phyloP scores from a whole-genome alignment of 2,797 vertebrate genomes.

The Ambastaia sidthimunki region DNA sequence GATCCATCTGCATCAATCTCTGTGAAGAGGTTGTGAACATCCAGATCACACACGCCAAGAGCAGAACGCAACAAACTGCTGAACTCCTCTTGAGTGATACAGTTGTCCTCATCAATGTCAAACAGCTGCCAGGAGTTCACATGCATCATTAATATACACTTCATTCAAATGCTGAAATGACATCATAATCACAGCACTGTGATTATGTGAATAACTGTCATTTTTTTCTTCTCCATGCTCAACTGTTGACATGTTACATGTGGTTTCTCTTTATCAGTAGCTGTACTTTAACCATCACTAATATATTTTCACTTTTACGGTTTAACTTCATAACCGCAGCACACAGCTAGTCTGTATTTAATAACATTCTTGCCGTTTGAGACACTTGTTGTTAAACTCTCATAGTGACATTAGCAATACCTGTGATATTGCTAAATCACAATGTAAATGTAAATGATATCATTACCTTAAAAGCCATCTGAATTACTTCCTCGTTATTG shows the following conservation, averaged over 20 bases:
- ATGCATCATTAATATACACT: neutral
- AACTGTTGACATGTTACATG: neutral
- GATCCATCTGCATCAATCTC: constrained; percentile 89
- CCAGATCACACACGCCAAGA: constrained; percentile 87
- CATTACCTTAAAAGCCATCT: constrained; percentile 91
- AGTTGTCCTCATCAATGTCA: constrained; percentile 89
- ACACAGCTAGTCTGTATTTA: neutral
- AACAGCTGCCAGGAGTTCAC: constrained; percentile 81
- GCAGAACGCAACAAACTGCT: constrained; percentile 85
- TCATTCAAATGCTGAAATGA: neutral
- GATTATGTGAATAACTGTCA: neutral
- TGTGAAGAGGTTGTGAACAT: constrained; percentile 87
- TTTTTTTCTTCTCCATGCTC: neutral
- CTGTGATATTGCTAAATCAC: neutral
- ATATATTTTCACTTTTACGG: neutral
- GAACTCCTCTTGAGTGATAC: constrained; percentile 88
- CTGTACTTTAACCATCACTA: too few species aligned
- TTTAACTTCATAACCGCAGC: neutral
- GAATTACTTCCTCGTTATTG: constrained; percentile 93
- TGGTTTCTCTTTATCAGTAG: neutral
- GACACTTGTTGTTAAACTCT: neutral
- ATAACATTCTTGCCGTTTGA: neutral
- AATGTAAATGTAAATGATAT: too few species aligned
- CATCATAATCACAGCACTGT: neutral
- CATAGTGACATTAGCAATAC: neutral